Evolutionary conservation across 2,888 invertebrate species (phyloP), one percentile per base, ranked within the genome.

Genomic region (Dendrolimus pini): DNA sequence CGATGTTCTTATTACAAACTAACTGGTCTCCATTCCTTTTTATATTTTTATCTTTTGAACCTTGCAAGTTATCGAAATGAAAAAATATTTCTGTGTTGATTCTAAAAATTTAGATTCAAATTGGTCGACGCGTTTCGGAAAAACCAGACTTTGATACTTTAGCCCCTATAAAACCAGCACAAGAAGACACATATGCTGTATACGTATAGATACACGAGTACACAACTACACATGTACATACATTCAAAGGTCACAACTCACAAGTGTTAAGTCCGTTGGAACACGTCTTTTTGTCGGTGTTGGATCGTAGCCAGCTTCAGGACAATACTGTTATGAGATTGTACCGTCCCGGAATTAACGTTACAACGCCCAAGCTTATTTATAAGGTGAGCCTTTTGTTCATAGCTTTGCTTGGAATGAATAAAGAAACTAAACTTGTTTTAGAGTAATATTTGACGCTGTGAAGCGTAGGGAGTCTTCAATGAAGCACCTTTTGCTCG

Each of bases 321-420:
- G 67, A 78, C 77, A 80, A 77, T 74, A 72, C 72, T 74, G 76
- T 79, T 81, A 82, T 77, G 74, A 78, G 77, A 78, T 77, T 78
- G 70, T 76, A 71, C 67, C 63, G 61, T 42, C 59, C 61, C 61
- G 60, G 61, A 68, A 75, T 73, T 69, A 72, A 70, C 65, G 70
- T 67, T 61, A 71, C 71, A 66, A 68, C 64, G 56, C 54, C 42
- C 42, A 41, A 54, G 56, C 58, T 60, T 71, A 71, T 75, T 75
- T 73, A 72, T 68, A 60, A 63, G 65, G 62, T 30, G 30, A 69
- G 66, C 63, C 59, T 55, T 63, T 60, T 53, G 52, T 56, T 55
- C 58, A 41, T 52, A 59, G 63, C 63, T 64, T 62, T 63, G 61
- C 47, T 47, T 47, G 47, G 47, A 47, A 47, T 47, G 12, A 47